Evolutionary conservation across 1,140 invertebrate species (phyloP), one percentile per base, ranked within the genome.

Genomic region (Kradibia gibbosae): DNA sequence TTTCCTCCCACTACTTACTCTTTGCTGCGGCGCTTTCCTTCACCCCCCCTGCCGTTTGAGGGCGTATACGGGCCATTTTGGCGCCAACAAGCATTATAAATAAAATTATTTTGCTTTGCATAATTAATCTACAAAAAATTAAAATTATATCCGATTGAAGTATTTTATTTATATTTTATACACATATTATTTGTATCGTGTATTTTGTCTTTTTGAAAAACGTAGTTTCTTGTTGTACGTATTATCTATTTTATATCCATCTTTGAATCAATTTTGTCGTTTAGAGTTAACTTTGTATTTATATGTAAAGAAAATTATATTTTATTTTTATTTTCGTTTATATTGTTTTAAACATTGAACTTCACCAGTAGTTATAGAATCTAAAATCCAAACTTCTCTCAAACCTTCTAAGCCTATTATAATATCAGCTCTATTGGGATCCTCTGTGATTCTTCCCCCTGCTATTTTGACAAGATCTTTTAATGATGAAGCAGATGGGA

Each of bases 391-490:
- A 31, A 82, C 84, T 83, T 90, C 90, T 83, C 85, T 88, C 7
- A 90, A 60, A 55, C 88, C 88, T 53, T 85, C 73, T 17, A 25
- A 20, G 60, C 89, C 90, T 77, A 92, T 82, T 11, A 86, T 60
- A 42, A 91, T 83, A 84, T 87, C 90, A 15, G 90, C 88, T 70
- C 73, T 65, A 22, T 84, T 74, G n/a, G 62, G 62, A 83, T 87
- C 76, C 15, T 90, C 87, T 7, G 86, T 90, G 17, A 91, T 85
- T 55, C 82, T 72, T 45, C 91, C 90, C 67, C 90, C 89, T 20
- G 88, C 89, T 50, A 85, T 87, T 86, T 89, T 89, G 25, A 91
- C 85, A 11, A 91, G 84, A 78, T 91, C 90, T 81, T 89, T 90
- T 31, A 92, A 81, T 31, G 86, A 78, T 36, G 81, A 65, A 10